These are phyloP conservation scores for Orchestia grillus DNA, from an alignment of 1,140 invertebrate species.

Conservation along the genomic window DNA sequence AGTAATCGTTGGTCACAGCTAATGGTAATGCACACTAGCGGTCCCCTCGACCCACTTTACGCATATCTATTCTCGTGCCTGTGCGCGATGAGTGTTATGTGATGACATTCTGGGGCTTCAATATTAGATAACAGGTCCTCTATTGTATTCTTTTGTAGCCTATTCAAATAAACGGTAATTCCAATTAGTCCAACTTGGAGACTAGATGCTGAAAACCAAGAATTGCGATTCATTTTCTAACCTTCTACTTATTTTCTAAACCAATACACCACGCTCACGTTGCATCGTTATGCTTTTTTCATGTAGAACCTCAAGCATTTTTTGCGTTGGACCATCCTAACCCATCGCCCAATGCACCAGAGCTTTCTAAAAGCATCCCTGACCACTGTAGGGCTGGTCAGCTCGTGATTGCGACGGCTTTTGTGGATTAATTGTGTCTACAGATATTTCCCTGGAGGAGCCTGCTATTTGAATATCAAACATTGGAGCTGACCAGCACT, in stretches of 20 bases:
- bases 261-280: not conserved
- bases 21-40: too few relatives aligned
- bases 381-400: not conserved
- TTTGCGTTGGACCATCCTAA: not conserved
- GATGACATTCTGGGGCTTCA: too few relatives aligned
- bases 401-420: slow-evolving; percentile 34
- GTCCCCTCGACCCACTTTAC: too few relatives aligned
- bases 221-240: not conserved
- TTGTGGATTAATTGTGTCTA: slow-evolving; percentile 51
- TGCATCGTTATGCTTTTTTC: not conserved
- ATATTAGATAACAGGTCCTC: too few relatives aligned
- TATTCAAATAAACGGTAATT: too few relatives aligned
- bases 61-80: too few relatives aligned
- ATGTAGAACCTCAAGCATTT: not conserved
- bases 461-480: slow-evolving; percentile 43
- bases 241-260: not conserved
- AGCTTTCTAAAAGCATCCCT: not conserved
- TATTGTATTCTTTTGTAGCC: too few relatives aligned
- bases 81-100: too few relatives aligned
- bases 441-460: slow-evolving; percentile 50
- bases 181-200: not conserved
- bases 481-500: not conserved
- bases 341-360: not conserved
- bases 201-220: not conserved
- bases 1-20: too few relatives aligned